Base-by-base conservation (phyloP, 2,888 invertebrate species). In the Xanthia togata region DNA sequence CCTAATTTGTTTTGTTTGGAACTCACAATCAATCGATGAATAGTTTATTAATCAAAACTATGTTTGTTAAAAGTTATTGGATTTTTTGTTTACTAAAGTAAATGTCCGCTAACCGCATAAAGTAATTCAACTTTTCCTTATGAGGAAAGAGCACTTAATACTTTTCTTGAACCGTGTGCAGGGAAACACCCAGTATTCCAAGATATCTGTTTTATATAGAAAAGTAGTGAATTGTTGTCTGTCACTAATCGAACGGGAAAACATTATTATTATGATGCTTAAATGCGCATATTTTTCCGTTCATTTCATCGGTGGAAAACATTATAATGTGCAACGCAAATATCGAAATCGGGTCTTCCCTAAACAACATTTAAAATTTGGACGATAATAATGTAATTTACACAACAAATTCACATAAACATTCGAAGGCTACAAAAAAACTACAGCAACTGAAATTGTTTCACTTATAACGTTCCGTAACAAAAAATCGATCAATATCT, bases 321-420 rank as follows among this genome's bases (percentile, higher is more conserved):
- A 63, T 70, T 79, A 60, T 69, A 83, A 79, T 50, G 12, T 47
- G 47, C 6, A 62, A 62, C 57, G 57, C 62, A 62, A 82, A 84
- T 67, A 84, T 41, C 20, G 20, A 80, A 65, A 62, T 75, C 57
- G 55, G 62, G 47, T 63, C 70, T 84, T 83, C 63, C 85, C 50
- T 81, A 63, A 76, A 64, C 60, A 44, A 57, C 47, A 70, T 73
- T 76, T 78, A 78, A 50, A 73, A 82, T 69, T 64, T 38, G 55
- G 47, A 55, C 20, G 64, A 11, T 65, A 69, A 78, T 55, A 55
- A 60, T 35, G 9, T 31, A 64, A 55, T 59, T 68, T 64, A 47
- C 57, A 50, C 47, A 47, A 60, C 11, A n/a, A 23, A 73, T 83
- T 79, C 64, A 76, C 55, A 35, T 65, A 8, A 41, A 41, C 55